A percentile compares a stretch with the other conserved stretches of the same genome.
Conservation (phyloP, 2,888 invertebrate species). For the Flexamia atlantica region DNA sequence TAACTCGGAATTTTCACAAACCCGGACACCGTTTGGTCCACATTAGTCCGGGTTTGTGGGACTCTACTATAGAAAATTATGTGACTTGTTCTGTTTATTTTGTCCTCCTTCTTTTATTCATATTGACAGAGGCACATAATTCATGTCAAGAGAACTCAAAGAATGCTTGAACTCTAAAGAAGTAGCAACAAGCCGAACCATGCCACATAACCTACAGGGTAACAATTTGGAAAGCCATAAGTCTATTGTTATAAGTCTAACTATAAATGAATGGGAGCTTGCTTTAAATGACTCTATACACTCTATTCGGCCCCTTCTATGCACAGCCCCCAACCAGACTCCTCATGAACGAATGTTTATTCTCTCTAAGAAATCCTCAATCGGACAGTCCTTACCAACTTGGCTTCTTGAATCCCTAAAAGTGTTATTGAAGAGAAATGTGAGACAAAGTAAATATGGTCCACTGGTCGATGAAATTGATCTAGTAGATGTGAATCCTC, state of each 20-base stretch:
- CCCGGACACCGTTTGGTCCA: too few species aligned
- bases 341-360: conserved; percentile 52
- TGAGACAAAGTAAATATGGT: conserved; percentile 64
- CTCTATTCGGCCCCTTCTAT: conserved; percentile 1
- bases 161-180: conserved; percentile 62
- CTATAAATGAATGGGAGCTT: conserved; percentile 50
- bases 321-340: conserved; percentile 21
- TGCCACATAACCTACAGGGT: conserved; percentile 66
- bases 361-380: conserved; percentile 62
- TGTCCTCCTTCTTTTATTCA: conserved; percentile 67
- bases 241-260: conserved; percentile 30
- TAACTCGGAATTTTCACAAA: too few species aligned
- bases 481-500: conserved; percentile 65
- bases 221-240: conserved; percentile 60
- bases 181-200: conserved; percentile 66
- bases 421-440: conserved; percentile 65
- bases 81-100: conserved; percentile 65
- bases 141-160: conserved; percentile 66
- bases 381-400: conserved; percentile 65
- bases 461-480: conserved; percentile 67
- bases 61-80: conserved; percentile 65
- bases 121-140: conserved; percentile 66
- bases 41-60: too few species aligned
- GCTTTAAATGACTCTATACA: background rate
- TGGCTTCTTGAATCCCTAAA: conserved; percentile 64